These are phyloP conservation scores for Brenthis ino DNA, from an alignment of 2,888 invertebrate genomes.

Conservation along the genomic window DNA sequence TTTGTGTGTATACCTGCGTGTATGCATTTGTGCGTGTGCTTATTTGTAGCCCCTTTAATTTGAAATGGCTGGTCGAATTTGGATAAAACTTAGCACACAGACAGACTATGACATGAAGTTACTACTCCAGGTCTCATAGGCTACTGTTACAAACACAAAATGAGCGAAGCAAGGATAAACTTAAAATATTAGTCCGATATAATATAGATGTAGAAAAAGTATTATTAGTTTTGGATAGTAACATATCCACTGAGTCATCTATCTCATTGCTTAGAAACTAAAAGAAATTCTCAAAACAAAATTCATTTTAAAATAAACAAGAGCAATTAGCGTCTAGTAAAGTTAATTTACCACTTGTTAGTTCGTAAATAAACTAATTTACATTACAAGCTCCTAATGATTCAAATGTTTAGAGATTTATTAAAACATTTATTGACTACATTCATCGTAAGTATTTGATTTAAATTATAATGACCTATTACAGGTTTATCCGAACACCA, in stretches of 20 bases:
- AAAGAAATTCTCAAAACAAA: not conserved
- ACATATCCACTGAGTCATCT: not conserved
- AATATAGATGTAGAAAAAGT: not conserved
- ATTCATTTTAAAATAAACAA: constrained; percentile 15
- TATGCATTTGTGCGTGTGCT: no score
- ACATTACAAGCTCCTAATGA: constrained; percentile 8
- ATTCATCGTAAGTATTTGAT: no score
- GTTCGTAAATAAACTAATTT: not conserved
- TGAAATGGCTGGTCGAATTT: no score
- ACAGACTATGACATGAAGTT: no score
- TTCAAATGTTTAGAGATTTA: not conserved
- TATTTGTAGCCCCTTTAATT: no score
- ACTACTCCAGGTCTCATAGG: no score
- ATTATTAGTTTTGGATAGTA: not conserved
- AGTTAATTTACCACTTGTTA: not conserved
- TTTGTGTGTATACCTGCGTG: no score
- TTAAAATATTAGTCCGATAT: not conserved
- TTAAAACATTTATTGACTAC: not conserved
- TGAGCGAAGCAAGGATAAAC: no score
- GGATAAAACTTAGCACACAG: no score
- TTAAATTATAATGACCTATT: no score
- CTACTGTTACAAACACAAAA: no score
- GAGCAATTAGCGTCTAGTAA: constrained; percentile 6
- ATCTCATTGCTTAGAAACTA: constrained; percentile 1
- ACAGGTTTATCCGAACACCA: no score